A percentile compares a stretch with the other conserved stretches of the same genome.
phyloP scores from a whole-genome alignment of 2,888 invertebrate genomes.

The Octonoba sinensis region DNA sequence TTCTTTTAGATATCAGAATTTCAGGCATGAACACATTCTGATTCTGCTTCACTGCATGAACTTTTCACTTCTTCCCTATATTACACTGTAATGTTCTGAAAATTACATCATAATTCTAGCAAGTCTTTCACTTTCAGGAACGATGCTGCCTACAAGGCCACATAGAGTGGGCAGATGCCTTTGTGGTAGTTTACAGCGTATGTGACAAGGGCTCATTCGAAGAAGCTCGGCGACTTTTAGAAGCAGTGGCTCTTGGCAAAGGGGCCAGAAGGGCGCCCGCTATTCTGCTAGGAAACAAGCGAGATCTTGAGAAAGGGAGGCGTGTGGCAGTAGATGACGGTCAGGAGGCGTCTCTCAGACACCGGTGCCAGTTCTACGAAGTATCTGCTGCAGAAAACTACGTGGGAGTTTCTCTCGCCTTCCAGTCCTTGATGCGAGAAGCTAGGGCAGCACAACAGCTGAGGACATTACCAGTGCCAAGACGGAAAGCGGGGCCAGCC shows the following conservation, averaged over 20 bases:
- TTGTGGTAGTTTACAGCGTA: conserved; percentile 83
- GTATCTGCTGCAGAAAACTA: conserved; percentile 86
- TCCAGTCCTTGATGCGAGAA: conserved; percentile 80
- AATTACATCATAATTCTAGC: no score
- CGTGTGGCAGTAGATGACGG: conserved; percentile 81
- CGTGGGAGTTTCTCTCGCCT: conserved; percentile 80
- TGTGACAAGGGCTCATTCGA: conserved; percentile 80
- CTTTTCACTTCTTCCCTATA: no score
- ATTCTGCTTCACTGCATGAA: no score
- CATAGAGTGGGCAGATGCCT: conserved; percentile 85
- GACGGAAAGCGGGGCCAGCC: conserved; percentile 69
- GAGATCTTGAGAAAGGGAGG: conserved; percentile 76
- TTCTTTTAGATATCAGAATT: no score
- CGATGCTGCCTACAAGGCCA: conserved; percentile 70
- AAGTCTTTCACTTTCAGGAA: conserved; percentile 36
- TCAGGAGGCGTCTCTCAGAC: conserved; percentile 81
- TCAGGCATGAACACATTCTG: no score
- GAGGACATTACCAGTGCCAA: conserved; percentile 78
- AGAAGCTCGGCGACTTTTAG: conserved; percentile 79
- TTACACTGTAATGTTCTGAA: no score
- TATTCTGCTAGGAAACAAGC: conserved; percentile 83
- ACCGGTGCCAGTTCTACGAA: conserved; percentile 81
- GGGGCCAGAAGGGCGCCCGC: conserved; percentile 76
- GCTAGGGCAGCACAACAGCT: conserved; percentile 75
- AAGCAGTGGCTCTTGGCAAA: conserved; percentile 79